Conservation (phyloP, 2,113 vertebrate genomes). For the Acrocephalus kingi region DNA sequence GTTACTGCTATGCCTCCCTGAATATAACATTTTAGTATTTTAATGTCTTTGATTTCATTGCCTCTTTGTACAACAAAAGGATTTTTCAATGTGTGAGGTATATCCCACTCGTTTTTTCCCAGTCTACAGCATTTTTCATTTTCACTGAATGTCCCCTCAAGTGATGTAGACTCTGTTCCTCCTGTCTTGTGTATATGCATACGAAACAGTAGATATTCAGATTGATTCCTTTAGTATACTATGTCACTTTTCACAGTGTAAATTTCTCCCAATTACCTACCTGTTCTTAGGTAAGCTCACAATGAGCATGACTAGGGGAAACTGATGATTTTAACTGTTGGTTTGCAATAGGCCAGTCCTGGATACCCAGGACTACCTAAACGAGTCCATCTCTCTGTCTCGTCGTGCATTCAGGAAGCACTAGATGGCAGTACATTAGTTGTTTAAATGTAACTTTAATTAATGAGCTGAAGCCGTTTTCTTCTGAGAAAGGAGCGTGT, state of each 20-base stretch:
- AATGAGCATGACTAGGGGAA: background rate
- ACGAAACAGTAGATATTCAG: background rate
- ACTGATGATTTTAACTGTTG: background rate
- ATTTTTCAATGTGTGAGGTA: background rate
- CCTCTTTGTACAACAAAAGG: background rate
- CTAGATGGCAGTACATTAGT: constrained; percentile 30
- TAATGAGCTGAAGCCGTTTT: background rate
- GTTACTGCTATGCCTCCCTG: background rate
- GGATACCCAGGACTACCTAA: background rate
- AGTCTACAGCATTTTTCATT: background rate
- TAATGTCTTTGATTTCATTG: background rate
- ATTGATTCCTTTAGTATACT: background rate
- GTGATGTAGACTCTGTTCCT: background rate
- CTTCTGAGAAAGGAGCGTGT: background rate
- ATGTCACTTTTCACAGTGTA: background rate
- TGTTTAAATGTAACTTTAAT: background rate
- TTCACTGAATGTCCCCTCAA: background rate
- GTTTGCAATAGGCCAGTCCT: background rate
- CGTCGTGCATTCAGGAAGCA: background rate
- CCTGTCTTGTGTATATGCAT: background rate
- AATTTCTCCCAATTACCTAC: background rate
- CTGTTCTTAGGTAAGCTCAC: background rate
- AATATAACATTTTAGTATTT: background rate
- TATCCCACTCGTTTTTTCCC: background rate
- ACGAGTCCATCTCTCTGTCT: background rate